Base-by-base conservation (phyloP, 2,113 vertebrate species). In the Scortum barcoo region DNA sequence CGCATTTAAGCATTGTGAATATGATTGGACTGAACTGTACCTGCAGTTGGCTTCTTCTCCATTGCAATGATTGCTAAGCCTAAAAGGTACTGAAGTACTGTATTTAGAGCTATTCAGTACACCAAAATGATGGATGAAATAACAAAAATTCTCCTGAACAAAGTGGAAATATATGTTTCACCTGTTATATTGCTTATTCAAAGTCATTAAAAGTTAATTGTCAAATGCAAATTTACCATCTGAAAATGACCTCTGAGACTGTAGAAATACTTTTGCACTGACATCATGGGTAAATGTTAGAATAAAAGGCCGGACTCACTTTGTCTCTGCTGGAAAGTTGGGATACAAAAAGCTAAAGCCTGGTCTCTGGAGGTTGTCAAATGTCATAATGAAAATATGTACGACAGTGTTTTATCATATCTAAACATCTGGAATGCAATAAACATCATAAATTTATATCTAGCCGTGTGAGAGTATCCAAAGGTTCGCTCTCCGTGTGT, bases 381-480 rank as follows among this genome's bases (percentile, higher is more conserved):
- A 85, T 50, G 61, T 80, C 51, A 69, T 6, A 48, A 17, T 19
- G 19, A 22, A 13, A 65, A 73, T 79, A 79, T 24, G 33, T 22
- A 70, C 19, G 56, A 56, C 46, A 38, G 26, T 69, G 2, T 38
- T 83, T 83, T 28, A 72, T 83, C 63, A 69, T 48, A 79, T n/a
- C 40, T 28, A 38, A 75, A 78, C 42, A 19, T 24, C 28, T 71
- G 77, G 72, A 85, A 85, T 81, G 66, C 40, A 72, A 46, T 77
- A 80, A 80, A 86, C 71, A 82, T 79, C 56, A 65, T 36, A 76
- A 14, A 65, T 87, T 71, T 44, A 44, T 62, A 50, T 19, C 33
- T 30, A 14, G 13, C 22, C 14, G 38, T 62, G 56, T 66, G 48
- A 51, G 40, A 58, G 46, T 24, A 46, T 78, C 60, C 72, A 60